A percentile compares a stretch with the other conserved stretches of the same genome.
Evolutionary conservation across 2,113 vertebrate species (phyloP).

Genomic region (Nothoprocta perdicaria): DNA sequence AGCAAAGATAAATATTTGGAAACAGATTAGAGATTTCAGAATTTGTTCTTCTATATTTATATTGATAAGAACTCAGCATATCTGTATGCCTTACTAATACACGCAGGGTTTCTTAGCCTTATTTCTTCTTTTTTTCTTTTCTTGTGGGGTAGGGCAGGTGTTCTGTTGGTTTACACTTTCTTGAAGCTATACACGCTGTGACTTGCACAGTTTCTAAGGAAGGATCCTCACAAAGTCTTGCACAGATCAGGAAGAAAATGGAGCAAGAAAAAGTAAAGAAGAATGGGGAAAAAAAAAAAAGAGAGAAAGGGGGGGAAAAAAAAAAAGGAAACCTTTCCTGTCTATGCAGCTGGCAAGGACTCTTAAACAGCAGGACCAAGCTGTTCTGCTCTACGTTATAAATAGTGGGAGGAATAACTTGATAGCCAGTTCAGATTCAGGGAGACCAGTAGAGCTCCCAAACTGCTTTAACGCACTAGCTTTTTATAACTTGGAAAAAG

Average conservation of each 20-base stretch:
- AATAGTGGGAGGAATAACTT: slow-evolving; percentile 40
- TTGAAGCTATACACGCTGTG: background rate
- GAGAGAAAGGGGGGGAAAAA: too few relatives aligned
- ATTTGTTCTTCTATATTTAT: background rate
- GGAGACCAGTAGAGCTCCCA: slow-evolving; percentile 13
- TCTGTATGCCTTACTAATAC: background rate
- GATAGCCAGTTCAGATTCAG: slow-evolving; percentile 41
- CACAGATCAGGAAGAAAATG: slow-evolving; percentile 6
- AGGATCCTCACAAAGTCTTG: background rate
- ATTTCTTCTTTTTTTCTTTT: background rate
- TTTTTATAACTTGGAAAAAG: background rate
- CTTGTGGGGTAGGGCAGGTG: too few relatives aligned
- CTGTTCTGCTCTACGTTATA: slow-evolving; percentile 41
- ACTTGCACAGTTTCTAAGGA: background rate
- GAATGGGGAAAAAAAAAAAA: background rate
- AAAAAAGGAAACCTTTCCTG: background rate
- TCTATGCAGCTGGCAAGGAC: slow-evolving; percentile 49
- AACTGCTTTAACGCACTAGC: slow-evolving; percentile 5
- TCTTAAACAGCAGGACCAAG: slow-evolving; percentile 62
- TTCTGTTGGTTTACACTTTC: background rate
- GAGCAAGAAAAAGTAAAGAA: background rate
- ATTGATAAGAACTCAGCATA: background rate
- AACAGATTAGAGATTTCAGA: slow-evolving; percentile 7
- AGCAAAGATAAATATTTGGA: slow-evolving; percentile 2
- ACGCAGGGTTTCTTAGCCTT: accelerated